Base-by-base conservation (phyloP, 2,113 vertebrate species). In the Brienomyrus brachyistius region DNA sequence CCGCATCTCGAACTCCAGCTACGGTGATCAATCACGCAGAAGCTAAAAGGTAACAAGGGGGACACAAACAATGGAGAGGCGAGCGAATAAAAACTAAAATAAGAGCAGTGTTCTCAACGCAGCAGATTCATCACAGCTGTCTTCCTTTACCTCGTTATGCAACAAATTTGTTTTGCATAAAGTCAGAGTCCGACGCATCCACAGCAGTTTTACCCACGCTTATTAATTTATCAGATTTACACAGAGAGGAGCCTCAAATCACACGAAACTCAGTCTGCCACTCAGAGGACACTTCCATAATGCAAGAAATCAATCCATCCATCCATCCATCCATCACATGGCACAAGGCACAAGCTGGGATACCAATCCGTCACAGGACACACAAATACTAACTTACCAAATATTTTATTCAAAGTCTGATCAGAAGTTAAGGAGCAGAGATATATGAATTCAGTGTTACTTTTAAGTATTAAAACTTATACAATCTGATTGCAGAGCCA, bases 321-420 rank as follows among this genome's bases (percentile, higher is more conserved):
- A 27, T 62, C 59, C 31, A 77, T 77, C 74, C 66, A 35, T 74
- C 66, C 66, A 35, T 74, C 3, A 43, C 35, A 80, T 35, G 11
- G 6, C 74, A 80, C 74, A 80, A 80, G 13, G 35, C 5, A 1
- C 31, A 13, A 80, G 62, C 62, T 43, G 13, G 13, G 31, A 77
- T 0, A 27, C 4, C 45, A 35, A 2, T 35, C 27, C 6, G n/a
- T 43, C 11, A 54, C 13, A 88, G 23, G 19, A 59, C 54, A 87
- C 54, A 43, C 45, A 43, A 47, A 84, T 48, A 84, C 17, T 48
- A n/a, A 54, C 23, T 31, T 35, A 40, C 4, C 52, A 86, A 90
- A 74, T 40, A 74, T 87, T 90, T 86, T 89, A 89, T 86, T 89
- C 19, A 87, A 86, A n/a, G 48, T 87, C 17, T 27, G 17, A 10